Evolutionary conservation across 2,888 invertebrate species (phyloP), one percentile per base, ranked within the genome.

Genomic region (Helleia helle): DNA sequence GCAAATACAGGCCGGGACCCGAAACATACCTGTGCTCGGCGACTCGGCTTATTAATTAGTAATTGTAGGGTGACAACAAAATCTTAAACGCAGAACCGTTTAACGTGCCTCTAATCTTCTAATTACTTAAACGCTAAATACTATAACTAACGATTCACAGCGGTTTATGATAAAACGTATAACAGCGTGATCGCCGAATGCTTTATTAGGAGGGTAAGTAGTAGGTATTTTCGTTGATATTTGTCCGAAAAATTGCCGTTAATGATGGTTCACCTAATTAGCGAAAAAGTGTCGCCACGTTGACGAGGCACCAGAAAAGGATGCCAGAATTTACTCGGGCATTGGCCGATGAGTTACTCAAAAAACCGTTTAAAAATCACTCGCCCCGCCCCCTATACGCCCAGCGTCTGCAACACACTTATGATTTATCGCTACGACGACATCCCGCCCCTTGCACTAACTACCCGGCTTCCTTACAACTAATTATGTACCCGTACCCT

Each of bases 301-400:
- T 55, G 69, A 65, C 63, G 52, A 59, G 65, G 69, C 69, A 66
- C 74, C 76, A 69, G 75, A 79, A 75, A 80, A 75, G 80, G 79
- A 74, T 62, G 70, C 59, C 64, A 68, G 70, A 72, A 71, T 71
- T 57, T 67, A 68, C 67, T 62, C 70, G 68, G 66, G 73, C 74
- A 79, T 81, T 81, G 83, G 83, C 67, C 70, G 69, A 59, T 52
- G 62, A 58, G 62, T 65, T 68, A 71, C 75, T 79, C 77, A 81
- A 83, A 83, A 83, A 83, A 83, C 77, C 72, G 77, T 81, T 83
- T 81, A 81, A 81, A 81, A 81, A 72, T 79, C 71, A 74, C 64
- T 81, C 70, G 83, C 83, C 59, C 80, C 83, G 75, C 83, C 83
- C 71, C 68, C 68, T 56, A 64, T 67, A 72, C n/a, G n/a, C n/a